Percentiles rank a stretch among this genome's conserved stretches.
These are phyloP conservation scores for Phocides pigmalion DNA, from an alignment of 1,140 invertebrate genomes.

Conservation along the genomic window DNA sequence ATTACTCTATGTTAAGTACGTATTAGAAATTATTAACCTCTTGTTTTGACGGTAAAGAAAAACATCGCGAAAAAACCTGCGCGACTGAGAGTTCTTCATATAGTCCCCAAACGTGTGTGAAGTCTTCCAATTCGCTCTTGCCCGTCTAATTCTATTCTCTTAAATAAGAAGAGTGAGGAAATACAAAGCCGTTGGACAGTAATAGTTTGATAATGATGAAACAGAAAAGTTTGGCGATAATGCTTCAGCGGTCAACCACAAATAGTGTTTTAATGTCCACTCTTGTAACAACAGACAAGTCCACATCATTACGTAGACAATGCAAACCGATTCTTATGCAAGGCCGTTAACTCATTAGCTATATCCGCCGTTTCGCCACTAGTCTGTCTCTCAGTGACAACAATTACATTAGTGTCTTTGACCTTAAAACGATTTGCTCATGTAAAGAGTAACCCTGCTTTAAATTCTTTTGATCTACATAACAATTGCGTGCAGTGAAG, in stretches of 20 bases:
- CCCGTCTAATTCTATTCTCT: no score
- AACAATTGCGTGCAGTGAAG: not conserved
- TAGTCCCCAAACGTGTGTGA: no score
- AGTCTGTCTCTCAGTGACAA: not conserved
- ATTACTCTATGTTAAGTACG: no score
- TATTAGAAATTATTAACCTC: no score
- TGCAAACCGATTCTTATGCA: not conserved
- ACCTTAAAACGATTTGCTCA: not conserved
- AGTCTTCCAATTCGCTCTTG: no score
- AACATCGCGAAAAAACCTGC: no score
- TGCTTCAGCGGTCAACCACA: not conserved
- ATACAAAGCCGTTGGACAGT: no score
- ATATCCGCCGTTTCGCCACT: not conserved
- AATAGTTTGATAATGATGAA: no score
- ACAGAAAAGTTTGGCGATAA: no score
- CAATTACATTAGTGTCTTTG: not conserved
- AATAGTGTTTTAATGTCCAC: not conserved
- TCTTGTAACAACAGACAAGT: not conserved
- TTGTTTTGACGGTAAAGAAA: no score
- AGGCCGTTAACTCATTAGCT: not conserved
- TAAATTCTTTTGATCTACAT: not conserved
- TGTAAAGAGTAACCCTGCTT: not conserved
- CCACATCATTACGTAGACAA: not conserved
- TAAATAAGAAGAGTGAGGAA: no score
- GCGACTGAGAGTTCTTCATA: no score